phyloP scores from a whole-genome alignment of 2,888 invertebrate genomes.

The Pomacea canaliculata region DNA sequence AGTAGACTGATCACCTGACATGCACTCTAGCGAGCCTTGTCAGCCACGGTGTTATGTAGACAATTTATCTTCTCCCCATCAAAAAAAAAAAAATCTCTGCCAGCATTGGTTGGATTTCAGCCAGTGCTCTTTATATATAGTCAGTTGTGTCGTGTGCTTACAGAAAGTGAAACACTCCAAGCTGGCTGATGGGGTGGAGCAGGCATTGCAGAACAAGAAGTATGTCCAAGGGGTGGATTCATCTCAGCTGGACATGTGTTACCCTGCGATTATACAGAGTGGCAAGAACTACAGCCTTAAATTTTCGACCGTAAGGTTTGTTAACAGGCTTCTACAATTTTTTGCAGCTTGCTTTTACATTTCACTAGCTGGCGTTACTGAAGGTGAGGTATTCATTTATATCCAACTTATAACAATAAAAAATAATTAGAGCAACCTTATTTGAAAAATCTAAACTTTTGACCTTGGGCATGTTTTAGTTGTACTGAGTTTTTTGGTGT shows the following conservation, averaged over 20 bases:
- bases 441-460: not conserved
- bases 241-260: constrained; percentile 94
- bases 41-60: too few relatives aligned
- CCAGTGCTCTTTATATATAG: not conserved
- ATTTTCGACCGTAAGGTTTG: constrained; percentile 85
- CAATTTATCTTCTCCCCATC: too few relatives aligned
- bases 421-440: not conserved
- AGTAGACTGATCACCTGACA: too few relatives aligned
- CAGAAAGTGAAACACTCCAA: constrained; percentile 97
- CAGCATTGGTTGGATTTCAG: too few relatives aligned
- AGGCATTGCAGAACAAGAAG: constrained; percentile 94
- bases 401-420: not conserved
- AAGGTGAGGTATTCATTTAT: not conserved
- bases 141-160: not conserved
- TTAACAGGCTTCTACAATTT: not conserved
- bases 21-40: too few relatives aligned
- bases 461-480: too few relatives aligned
- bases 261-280: constrained; percentile 98
- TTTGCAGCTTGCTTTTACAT: not conserved
- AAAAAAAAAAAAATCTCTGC: too few relatives aligned
- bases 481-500: constrained; percentile 5
- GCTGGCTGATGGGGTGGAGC: constrained; percentile 93
- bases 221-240: constrained; percentile 92
- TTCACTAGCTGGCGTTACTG: not conserved
- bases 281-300: constrained; percentile 98